Percentiles rank a stretch among this genome's conserved stretches.
phyloP scores from a whole-genome alignment of 2,888 invertebrate species.

The Plagiodera versicolora region DNA sequence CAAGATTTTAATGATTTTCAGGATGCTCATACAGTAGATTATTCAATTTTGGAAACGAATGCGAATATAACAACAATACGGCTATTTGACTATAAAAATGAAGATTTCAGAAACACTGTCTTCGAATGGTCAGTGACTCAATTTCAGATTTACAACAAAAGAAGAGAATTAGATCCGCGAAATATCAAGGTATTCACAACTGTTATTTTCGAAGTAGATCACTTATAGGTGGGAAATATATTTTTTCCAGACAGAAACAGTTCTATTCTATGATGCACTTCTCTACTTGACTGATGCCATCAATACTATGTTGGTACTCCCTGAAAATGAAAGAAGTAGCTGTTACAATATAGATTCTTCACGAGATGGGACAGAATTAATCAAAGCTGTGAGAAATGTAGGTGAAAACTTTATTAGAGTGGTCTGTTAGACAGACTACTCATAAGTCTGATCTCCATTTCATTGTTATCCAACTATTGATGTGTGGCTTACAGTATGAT shows the following conservation, averaged over 20 bases:
- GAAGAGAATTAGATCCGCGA: conserved; percentile 10
- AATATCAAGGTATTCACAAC: conserved; percentile 13
- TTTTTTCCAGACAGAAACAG: conserved; percentile 63
- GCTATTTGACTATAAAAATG: conserved; percentile 61
- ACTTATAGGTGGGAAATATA: neutral
- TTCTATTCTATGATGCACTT: conserved; percentile 71
- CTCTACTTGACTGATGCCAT: conserved; percentile 63
- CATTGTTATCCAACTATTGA: too few relatives aligned
- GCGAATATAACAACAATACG: conserved; percentile 73
- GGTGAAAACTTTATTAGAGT: too few relatives aligned
- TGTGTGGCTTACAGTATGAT: too few relatives aligned
- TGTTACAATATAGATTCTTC: conserved; percentile 53
- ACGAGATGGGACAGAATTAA: conserved; percentile 62
- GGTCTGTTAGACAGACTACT: too few relatives aligned
- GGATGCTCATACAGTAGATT: conserved; percentile 68
- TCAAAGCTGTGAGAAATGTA: conserved; percentile 68
- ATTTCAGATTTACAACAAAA: conserved; percentile 21
- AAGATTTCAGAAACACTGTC: conserved; percentile 51
- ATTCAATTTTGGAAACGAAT: conserved; percentile 61
- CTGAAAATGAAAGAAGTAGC: conserved; percentile 28
- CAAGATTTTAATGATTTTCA: conserved; percentile 39
- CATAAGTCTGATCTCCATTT: too few relatives aligned
- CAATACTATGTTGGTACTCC: conserved; percentile 36
- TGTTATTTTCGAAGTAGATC: neutral
- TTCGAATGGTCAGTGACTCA: conserved; percentile 30